These are phyloP conservation scores for Sycobia sp. DNA, from an alignment of 1,140 invertebrate genomes.

Conservation along the genomic window DNA sequence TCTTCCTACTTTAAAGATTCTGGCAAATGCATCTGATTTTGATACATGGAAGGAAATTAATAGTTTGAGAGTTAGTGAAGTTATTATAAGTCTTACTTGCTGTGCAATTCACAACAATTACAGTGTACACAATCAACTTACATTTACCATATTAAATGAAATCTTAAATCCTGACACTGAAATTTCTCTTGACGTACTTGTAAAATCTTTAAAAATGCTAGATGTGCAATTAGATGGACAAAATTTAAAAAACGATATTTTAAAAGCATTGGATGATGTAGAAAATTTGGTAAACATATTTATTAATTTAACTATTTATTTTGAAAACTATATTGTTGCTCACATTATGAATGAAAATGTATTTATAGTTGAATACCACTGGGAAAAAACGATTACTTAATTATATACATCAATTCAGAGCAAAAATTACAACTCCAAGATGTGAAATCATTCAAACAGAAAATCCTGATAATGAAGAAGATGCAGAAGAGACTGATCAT, in stretches of 20 bases:
- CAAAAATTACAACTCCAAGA: slow-evolving; percentile 32
- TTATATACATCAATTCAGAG: slow-evolving; percentile 41
- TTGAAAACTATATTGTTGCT: background rate
- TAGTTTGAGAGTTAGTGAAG: slow-evolving; percentile 59
- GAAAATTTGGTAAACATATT: slow-evolving; percentile 40
- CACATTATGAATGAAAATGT: background rate
- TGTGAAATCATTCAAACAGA: background rate
- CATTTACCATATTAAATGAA: slow-evolving; percentile 50
- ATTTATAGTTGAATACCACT: slow-evolving; percentile 34
- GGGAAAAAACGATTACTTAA: slow-evolving; percentile 43
- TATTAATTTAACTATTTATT: background rate
- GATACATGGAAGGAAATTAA: slow-evolving; percentile 76
- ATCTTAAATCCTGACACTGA: slow-evolving; percentile 42
- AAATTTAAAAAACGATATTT: slow-evolving; percentile 42
- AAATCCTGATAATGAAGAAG: too few relatives aligned
- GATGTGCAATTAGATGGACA: slow-evolving; percentile 45
- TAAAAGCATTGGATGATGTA: slow-evolving; percentile 42
- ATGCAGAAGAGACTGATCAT: too few relatives aligned
- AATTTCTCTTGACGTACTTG: slow-evolving; percentile 43
- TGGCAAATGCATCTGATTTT: slow-evolving; percentile 71
- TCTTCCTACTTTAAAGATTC: slow-evolving; percentile 70
- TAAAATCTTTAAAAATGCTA: slow-evolving; percentile 50
- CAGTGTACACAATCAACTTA: slow-evolving; percentile 51
- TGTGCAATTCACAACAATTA: slow-evolving; percentile 37
- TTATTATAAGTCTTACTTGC: slow-evolving; percentile 51